Conservation (phyloP, 2,113 vertebrate species). For the Cyanocitta stelleri region DNA sequence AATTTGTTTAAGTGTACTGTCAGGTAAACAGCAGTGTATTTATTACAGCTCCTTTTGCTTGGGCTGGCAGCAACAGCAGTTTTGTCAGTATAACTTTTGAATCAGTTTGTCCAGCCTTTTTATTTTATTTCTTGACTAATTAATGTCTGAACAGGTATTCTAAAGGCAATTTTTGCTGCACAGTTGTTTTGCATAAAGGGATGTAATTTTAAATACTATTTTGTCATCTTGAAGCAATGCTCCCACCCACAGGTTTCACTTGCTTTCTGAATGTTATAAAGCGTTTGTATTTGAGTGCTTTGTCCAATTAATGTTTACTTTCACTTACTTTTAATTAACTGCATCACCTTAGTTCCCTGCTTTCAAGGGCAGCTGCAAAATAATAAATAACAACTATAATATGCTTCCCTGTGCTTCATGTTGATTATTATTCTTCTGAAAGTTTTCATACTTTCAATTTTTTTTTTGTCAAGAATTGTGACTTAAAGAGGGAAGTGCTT, state of each 20-base stretch:
- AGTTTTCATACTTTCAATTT: background rate
- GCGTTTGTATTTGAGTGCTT: background rate
- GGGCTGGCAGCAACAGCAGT: background rate
- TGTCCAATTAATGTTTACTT: background rate
- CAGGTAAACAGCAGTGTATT: background rate
- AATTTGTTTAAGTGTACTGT: rapidly evolving
- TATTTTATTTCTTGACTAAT: background rate
- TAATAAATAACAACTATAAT: background rate
- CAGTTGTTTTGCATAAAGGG: background rate
- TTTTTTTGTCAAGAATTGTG: background rate
- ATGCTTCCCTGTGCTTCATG: background rate
- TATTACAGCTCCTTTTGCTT: background rate
- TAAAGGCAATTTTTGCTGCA: background rate
- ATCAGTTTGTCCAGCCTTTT: background rate
- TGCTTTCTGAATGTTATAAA: background rate
- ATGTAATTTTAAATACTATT: background rate
- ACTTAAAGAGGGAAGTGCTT: background rate
- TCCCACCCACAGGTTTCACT: background rate
- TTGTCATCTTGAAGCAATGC: background rate
- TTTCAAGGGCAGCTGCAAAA: background rate
- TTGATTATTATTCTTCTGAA: background rate
- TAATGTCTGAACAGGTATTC: background rate
- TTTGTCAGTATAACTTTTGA: background rate
- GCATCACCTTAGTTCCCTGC: background rate
- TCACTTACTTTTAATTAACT: background rate